Percentiles rank a stretch among this genome's conserved stretches.
These are phyloP conservation scores for Eidolon helvum DNA, from an alignment of 2,113 vertebrate species.

Conservation along the genomic window DNA sequence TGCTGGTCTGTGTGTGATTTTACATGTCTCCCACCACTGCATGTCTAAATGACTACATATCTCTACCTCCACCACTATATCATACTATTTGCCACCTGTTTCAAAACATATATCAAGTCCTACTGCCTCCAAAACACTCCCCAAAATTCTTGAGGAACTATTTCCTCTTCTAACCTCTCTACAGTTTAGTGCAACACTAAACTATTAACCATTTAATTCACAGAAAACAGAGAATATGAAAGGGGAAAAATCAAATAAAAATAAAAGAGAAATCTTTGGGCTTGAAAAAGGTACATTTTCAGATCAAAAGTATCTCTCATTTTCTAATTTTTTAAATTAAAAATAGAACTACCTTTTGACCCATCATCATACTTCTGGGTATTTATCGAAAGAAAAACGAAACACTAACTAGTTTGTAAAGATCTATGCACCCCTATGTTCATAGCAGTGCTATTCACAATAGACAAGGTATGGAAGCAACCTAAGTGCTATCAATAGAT, in stretches of 20 bases:
- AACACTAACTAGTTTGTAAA: too few species aligned
- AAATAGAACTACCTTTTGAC: too few species aligned
- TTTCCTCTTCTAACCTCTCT: background rate
- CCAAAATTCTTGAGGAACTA: background rate
- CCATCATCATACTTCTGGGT: too few species aligned
- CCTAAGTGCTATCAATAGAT: too few species aligned
- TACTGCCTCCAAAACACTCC: background rate
- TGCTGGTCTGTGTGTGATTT: background rate
- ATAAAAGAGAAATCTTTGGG: background rate
- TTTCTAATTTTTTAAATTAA: background rate
- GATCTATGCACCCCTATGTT: too few species aligned
- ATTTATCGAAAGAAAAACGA: too few species aligned
- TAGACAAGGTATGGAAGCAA: too few species aligned
- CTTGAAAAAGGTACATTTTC: background rate
- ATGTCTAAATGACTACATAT: background rate
- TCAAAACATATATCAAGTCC: background rate
- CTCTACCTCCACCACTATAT: accelerated
- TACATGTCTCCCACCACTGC: background rate
- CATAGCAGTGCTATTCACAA: too few species aligned
- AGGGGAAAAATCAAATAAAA: background rate
- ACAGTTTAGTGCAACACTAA: background rate
- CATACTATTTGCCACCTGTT: background rate
- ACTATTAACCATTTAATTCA: background rate
- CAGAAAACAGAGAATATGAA: background rate
- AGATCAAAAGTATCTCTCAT: background rate